Percentiles rank a stretch among this genome's conserved stretches.
Evolutionary conservation across 2,113 vertebrate genomes (phyloP).

Genomic region (Anarhynchus alexandrinus): DNA sequence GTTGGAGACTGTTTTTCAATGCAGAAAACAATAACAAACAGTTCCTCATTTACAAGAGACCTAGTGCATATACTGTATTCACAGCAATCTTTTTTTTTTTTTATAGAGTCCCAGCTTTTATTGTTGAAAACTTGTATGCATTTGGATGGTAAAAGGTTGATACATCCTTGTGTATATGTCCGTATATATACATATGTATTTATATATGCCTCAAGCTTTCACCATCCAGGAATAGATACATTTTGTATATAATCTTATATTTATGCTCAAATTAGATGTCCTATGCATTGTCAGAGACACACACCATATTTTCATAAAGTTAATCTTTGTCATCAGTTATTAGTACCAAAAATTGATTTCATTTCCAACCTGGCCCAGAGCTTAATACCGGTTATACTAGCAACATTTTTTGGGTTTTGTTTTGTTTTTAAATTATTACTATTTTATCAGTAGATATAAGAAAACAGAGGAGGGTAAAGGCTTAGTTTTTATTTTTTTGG

Average conservation of each 20-base stretch:
- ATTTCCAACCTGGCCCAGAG: slow-evolving; percentile 86
- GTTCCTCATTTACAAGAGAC: slow-evolving; percentile 65
- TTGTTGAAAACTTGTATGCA: slow-evolving; percentile 49
- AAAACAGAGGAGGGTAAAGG: slow-evolving; percentile 78
- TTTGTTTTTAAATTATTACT: neutral
- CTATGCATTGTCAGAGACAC: slow-evolving; percentile 85
- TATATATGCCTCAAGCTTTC: slow-evolving; percentile 62
- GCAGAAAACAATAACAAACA: slow-evolving; percentile 48
- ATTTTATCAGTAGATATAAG: slow-evolving; percentile 43
- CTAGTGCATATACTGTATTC: slow-evolving; percentile 61
- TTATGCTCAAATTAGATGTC: slow-evolving; percentile 75
- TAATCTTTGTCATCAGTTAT: slow-evolving; percentile 73
- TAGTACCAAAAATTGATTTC: slow-evolving; percentile 81
- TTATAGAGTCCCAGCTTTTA: slow-evolving; percentile 73
- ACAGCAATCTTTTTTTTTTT: slow-evolving; percentile 42
- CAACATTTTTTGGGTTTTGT: neutral
- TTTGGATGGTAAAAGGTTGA: slow-evolving; percentile 67
- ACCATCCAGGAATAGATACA: slow-evolving; percentile 60
- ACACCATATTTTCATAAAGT: slow-evolving; percentile 79
- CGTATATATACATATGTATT: neutral
- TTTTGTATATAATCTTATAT: slow-evolving; percentile 44
- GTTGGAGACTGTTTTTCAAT: slow-evolving; percentile 54
- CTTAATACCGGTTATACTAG: slow-evolving; percentile 67
- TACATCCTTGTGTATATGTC: neutral
- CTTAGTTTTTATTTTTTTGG: slow-evolving; percentile 45